These are phyloP conservation scores for Nannoperca obscura DNA, from an alignment of 2,797 vertebrate genomes.

Conservation along the genomic window DNA sequence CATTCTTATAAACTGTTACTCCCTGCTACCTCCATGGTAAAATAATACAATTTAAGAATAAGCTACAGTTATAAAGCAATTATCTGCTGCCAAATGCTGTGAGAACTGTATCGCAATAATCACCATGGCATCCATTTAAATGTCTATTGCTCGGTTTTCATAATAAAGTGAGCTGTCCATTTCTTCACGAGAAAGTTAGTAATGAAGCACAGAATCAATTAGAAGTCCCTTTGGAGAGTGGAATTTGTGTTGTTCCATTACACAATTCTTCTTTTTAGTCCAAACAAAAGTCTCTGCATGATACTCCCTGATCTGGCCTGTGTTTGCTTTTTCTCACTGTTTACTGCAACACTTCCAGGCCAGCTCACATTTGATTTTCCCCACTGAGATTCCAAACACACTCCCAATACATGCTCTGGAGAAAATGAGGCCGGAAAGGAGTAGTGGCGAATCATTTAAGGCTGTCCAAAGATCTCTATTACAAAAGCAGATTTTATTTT, in stretches of 20 bases:
- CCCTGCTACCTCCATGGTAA: slow-evolving; percentile 48
- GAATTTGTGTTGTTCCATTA: slow-evolving; percentile 77
- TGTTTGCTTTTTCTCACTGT: slow-evolving; percentile 81
- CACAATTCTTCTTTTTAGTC: slow-evolving; percentile 72
- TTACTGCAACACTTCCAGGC: slow-evolving; percentile 84
- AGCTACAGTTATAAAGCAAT: slow-evolving; percentile 61
- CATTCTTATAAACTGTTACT: slow-evolving; percentile 51
- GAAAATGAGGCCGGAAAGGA: slow-evolving; percentile 79
- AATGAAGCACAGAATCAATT: slow-evolving; percentile 82
- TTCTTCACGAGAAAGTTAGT: slow-evolving; percentile 66
- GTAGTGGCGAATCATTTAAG: slow-evolving; percentile 80
- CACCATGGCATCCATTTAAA: slow-evolving; percentile 66
- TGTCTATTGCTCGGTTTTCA: slow-evolving; percentile 66
- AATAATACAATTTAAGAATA: slow-evolving; percentile 64
- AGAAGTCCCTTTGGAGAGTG: slow-evolving; percentile 69
- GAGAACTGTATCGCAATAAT: slow-evolving; percentile 64
- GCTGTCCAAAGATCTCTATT: slow-evolving; percentile 81
- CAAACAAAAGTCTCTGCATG: slow-evolving; percentile 74
- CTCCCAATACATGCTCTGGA: slow-evolving; percentile 69
- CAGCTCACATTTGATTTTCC: slow-evolving; percentile 81
- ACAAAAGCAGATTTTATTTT: slow-evolving; percentile 84
- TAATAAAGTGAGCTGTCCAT: slow-evolving; percentile 72
- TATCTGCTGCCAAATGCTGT: slow-evolving; percentile 58
- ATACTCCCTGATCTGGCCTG: slow-evolving; percentile 81
- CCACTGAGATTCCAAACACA: slow-evolving; percentile 76